A percentile compares a stretch with the other conserved stretches of the same genome.
phyloP scores from a whole-genome alignment of 2,797 vertebrate genomes.

The Vultur gryphus region DNA sequence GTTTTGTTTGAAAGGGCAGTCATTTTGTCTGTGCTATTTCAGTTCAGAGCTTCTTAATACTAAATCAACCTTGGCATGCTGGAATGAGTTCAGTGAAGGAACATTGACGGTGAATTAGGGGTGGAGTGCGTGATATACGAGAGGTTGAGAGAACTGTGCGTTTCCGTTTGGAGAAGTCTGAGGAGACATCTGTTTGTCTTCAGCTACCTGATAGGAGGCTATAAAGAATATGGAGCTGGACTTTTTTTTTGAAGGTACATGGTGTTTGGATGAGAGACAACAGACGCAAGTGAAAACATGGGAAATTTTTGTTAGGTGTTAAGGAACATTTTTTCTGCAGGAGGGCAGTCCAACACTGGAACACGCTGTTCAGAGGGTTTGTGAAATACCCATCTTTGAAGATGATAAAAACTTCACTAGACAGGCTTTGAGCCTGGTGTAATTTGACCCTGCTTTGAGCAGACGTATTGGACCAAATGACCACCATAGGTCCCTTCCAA shows the following conservation, averaged over 20 bases:
- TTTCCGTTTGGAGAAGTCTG: not conserved
- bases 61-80: not conserved
- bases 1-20: not conserved
- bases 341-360: rapidly evolving
- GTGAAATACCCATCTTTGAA: not conserved
- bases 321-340: not conserved
- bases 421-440: not conserved
- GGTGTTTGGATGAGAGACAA: not conserved
- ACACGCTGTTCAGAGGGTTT: not conserved
- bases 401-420: not conserved
- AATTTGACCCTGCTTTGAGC: not conserved
- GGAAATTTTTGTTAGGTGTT: not conserved
- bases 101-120: rapidly evolving
- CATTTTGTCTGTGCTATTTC: not conserved
- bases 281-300: not conserved
- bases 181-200: not conserved
- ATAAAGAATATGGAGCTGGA: not conserved
- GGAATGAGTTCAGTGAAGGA: not conserved
- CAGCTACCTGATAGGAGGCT: not conserved
- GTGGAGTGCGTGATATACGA: not conserved
- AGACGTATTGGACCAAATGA: not conserved
- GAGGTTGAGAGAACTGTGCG: not conserved
- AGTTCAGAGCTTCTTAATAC: not conserved
- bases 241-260: not conserved
- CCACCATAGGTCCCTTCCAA: not conserved